These are phyloP conservation scores for Macrobrachium nipponense DNA, from an alignment of 1,140 invertebrate genomes.

Conservation along the genomic window DNA sequence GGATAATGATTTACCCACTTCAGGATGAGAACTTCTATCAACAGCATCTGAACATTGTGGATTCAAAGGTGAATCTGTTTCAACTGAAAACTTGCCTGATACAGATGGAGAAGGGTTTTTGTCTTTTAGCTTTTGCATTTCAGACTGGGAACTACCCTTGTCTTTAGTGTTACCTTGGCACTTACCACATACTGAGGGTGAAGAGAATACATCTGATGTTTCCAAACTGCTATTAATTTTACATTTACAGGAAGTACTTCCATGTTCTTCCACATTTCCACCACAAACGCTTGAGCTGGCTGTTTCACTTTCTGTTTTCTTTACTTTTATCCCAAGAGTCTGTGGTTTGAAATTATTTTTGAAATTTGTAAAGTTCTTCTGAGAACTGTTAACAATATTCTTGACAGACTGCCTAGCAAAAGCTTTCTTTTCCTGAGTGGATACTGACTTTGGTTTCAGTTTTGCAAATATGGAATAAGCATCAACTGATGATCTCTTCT, in stretches of 20 bases:
- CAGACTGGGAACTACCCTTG: no score
- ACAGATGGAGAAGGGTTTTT: no score
- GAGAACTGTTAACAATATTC: constrained; percentile 39
- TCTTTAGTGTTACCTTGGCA: no score
- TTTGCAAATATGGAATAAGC: constrained; percentile 58
- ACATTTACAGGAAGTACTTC: not conserved
- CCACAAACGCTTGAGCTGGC: not conserved
- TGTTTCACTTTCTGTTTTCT: constrained; percentile 1
- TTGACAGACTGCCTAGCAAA: constrained; percentile 52
- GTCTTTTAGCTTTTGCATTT: no score
- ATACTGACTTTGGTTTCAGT: constrained; percentile 47
- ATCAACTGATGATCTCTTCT: constrained; percentile 44
- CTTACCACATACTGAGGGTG: no score
- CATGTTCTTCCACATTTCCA: not conserved
- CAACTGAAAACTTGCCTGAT: not conserved
- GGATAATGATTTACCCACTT: not conserved
- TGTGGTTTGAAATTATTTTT: constrained; percentile 30
- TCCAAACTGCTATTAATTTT: no score
- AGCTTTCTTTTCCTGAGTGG: constrained; percentile 51
- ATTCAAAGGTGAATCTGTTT: not conserved
- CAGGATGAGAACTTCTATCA: not conserved
- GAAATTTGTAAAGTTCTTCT: constrained; percentile 44
- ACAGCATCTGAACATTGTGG: not conserved
- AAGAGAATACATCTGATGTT: no score
- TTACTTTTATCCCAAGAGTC: constrained; percentile 31